phyloP scores from a whole-genome alignment of 1,140 invertebrate species.

The Zaprionus kolodkinae region DNA sequence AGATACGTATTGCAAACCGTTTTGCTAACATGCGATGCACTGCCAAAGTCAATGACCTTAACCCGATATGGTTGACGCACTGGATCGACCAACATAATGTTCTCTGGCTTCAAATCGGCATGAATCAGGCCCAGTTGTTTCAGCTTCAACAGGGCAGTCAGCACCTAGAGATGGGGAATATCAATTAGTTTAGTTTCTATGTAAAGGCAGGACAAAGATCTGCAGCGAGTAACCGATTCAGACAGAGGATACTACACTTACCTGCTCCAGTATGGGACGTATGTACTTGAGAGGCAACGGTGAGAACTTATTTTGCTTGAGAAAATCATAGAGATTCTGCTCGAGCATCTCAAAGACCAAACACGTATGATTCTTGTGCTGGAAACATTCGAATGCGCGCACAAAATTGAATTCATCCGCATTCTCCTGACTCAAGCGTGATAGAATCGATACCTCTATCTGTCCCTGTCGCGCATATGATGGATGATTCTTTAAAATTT shows the following conservation, averaged over 20 bases:
- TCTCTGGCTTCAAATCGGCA: slow-evolving; percentile 99
- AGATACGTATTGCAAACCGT: slow-evolving; percentile 99
- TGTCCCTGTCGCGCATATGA: slow-evolving; percentile 99
- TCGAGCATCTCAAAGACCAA: slow-evolving; percentile 99
- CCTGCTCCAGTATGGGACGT: slow-evolving; percentile 99
- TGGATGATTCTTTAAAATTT: slow-evolving; percentile 99
- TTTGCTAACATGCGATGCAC: slow-evolving; percentile 99
- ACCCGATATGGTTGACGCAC: slow-evolving; percentile 97
- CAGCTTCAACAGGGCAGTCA: slow-evolving; percentile 98
- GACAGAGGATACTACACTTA: slow-evolving; percentile 79
- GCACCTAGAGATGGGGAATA: slow-evolving; percentile 67
- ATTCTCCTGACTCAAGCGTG: slow-evolving; percentile 98
- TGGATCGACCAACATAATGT: slow-evolving; percentile 99
- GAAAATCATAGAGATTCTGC: slow-evolving; percentile 99
- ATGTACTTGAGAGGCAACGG: slow-evolving; percentile 99
- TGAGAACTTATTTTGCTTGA: slow-evolving; percentile 99
- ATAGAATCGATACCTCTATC: slow-evolving; percentile 99
- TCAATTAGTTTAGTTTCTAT: background rate
- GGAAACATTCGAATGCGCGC: slow-evolving; percentile 99
- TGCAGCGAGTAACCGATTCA: no score
- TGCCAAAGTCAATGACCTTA: slow-evolving; percentile 99
- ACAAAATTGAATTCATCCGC: slow-evolving; percentile 99
- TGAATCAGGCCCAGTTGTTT: slow-evolving; percentile 99
- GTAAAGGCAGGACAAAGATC: no score
- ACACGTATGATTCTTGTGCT: slow-evolving; percentile 99